phyloP scores from a whole-genome alignment of 2,888 invertebrate genomes.

The Plutella xylostella region DNA sequence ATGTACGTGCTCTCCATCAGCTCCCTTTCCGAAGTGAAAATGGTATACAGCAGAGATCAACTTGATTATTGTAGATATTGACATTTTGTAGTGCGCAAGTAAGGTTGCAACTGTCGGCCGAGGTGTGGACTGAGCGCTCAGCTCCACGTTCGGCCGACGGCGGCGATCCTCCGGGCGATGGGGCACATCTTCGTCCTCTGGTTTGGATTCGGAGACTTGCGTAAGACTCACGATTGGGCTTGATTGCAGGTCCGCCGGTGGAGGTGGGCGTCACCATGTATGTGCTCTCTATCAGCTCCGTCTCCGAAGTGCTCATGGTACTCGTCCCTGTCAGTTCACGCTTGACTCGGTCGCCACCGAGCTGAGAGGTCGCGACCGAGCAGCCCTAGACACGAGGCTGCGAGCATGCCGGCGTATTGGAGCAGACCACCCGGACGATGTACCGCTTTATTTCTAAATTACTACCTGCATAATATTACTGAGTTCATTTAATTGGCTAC shows the following conservation, averaged over 20 bases:
- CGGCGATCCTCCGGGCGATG: constrained; percentile 9
- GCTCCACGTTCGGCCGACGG: constrained; percentile 33
- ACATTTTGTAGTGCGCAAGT: constrained; percentile 27
- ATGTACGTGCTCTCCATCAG: constrained; percentile 89
- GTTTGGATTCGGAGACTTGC: constrained; percentile 46
- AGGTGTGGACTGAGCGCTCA: constrained; percentile 20
- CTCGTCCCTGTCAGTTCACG: constrained; percentile 64
- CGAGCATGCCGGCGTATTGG: constrained; percentile 15
- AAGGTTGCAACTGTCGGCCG: constrained; percentile 35
- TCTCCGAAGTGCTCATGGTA: constrained; percentile 99
- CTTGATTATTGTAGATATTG: constrained; percentile 37
- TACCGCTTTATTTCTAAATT: neutral
- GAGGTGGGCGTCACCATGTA: constrained; percentile 98
- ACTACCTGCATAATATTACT: neutral
- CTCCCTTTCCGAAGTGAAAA: constrained; percentile 88
- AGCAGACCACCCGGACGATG: constrained; percentile 23
- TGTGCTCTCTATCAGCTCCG: constrained; percentile 97
- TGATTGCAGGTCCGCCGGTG: constrained; percentile 94
- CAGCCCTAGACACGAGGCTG: constrained; percentile 68
- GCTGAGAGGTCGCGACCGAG: constrained; percentile 56
- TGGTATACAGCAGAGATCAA: constrained; percentile 63
- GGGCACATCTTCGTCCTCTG: constrained; percentile 32
- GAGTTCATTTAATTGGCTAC: neutral
- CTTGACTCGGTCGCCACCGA: constrained; percentile 55
- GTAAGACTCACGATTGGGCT: constrained; percentile 52